phyloP scores from a whole-genome alignment of 2,113 vertebrate species.

The Platysternon megacephalum region DNA sequence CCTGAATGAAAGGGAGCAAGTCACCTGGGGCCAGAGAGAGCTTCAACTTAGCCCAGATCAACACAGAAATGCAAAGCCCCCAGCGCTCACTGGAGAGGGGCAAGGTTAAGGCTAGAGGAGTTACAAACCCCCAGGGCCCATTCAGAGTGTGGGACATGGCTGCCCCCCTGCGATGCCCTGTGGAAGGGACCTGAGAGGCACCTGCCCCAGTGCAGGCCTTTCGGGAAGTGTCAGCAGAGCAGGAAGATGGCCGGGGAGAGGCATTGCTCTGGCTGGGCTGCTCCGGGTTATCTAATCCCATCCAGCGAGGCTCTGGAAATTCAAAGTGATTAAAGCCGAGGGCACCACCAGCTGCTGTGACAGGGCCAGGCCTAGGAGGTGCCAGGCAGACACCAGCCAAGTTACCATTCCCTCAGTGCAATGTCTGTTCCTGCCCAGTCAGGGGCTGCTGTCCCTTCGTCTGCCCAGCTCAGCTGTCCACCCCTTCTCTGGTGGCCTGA shows the following conservation, averaged over 20 bases:
- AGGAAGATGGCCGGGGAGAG: neutral
- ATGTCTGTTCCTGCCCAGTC: neutral
- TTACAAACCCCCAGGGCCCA: no score
- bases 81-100: no score
- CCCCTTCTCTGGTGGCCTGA: neutral
- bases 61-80: no score
- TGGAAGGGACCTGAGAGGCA: no score
- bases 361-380: neutral
- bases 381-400: neutral
- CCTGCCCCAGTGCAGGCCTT: neutral
- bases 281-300: neutral
- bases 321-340: neutral
- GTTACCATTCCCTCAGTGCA: neutral
- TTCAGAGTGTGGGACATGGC: no score
- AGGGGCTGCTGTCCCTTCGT: neutral
- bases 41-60: no score
- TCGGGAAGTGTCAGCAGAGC: neutral
- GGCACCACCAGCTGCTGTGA: neutral
- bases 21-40: no score
- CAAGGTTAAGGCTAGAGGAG: no score
- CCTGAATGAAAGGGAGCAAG: no score
- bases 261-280: neutral
- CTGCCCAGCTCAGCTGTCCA: neutral
- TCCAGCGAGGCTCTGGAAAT: neutral
- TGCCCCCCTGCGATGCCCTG: no score